Evolutionary conservation across 1,140 invertebrate species (phyloP), one percentile per base, ranked within the genome.

Genomic region (Nasonia giraulti): DNA sequence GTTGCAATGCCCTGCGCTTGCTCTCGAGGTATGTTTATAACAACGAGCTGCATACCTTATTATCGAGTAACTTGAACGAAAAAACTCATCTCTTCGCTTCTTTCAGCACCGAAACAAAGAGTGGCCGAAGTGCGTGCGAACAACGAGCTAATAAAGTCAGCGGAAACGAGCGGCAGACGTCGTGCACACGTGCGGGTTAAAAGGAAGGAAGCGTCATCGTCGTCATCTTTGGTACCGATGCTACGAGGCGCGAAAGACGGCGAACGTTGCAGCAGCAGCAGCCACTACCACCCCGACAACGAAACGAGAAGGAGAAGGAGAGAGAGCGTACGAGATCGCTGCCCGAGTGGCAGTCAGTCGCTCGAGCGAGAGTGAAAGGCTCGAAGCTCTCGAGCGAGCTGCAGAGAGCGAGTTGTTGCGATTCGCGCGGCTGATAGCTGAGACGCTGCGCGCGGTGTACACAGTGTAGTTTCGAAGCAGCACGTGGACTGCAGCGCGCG

Each of bases 291-390:
- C 50, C 55, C 17, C 55, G 55, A n/a, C 55, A n/a, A 82, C 27
- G 47, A 68, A 68, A 37, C 8, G 81, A 79, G 40, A 83, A 23
- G 20, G 74, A 77, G 81, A 81, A 44, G 37, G 76, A 84, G 75
- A 62, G 55, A 79, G 62, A 79, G 66, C 68, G 31, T 37, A 62
- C 8, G 76, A 40, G 80, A 82, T 82, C 47, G 50, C 75, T 44
- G 75, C n/a, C 27, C 82, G 75, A 78, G 76, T 78, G 82, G n/a
- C 75, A 83, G 55, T 62, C 55, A 62, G 82, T 84, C 76, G 82
- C 40, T 77, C 74, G 82, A 69, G 74, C 82, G 82, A 84, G 82
- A 84, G 82, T 84, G 82, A 84, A 84, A 84, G 82, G 82, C 76
- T 84, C 66, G 82, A 84, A 66, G 75, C 76, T 69, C 81, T 76